These are phyloP conservation scores for Urechis unicinctus DNA, from an alignment of 2,888 invertebrate genomes.

Conservation along the genomic window DNA sequence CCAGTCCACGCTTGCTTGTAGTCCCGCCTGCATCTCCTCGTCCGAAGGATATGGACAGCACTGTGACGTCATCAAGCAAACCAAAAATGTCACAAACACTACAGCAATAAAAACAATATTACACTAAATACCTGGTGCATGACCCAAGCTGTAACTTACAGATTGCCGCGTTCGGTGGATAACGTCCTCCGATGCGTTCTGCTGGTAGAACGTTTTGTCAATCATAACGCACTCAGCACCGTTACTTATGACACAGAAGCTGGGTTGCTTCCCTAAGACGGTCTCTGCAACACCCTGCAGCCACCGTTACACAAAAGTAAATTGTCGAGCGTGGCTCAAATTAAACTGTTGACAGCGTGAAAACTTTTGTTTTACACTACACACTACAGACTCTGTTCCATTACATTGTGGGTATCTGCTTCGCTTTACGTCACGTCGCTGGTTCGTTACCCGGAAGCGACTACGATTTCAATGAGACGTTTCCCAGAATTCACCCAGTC, in stretches of 20 bases:
- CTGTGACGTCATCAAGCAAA: slow-evolving; percentile 21
- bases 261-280: slow-evolving; percentile 34
- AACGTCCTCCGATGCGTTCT: slow-evolving; percentile 29
- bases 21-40: slow-evolving; percentile 28
- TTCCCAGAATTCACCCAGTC: too few species aligned
- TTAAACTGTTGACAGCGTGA: too few species aligned
- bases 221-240: slow-evolving; percentile 38
- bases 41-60: slow-evolving; percentile 36
- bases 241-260: slow-evolving; percentile 36
- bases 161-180: slow-evolving; percentile 13
- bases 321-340: too few species aligned
- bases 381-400: too few species aligned
- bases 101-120: too few species aligned
- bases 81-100: too few species aligned
- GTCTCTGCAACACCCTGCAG: slow-evolving; percentile 32
- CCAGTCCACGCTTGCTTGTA: slow-evolving; percentile 35
- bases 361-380: too few species aligned
- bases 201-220: slow-evolving; percentile 32
- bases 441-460: too few species aligned
- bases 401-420: too few species aligned
- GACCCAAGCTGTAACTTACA: neutral
- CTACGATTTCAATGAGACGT: too few species aligned
- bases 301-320: neutral
- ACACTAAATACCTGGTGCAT: too few species aligned
- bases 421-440: too few species aligned